Evolutionary conservation across 2,113 vertebrate genomes (phyloP).

Genomic region (Scalopus aquaticus): DNA sequence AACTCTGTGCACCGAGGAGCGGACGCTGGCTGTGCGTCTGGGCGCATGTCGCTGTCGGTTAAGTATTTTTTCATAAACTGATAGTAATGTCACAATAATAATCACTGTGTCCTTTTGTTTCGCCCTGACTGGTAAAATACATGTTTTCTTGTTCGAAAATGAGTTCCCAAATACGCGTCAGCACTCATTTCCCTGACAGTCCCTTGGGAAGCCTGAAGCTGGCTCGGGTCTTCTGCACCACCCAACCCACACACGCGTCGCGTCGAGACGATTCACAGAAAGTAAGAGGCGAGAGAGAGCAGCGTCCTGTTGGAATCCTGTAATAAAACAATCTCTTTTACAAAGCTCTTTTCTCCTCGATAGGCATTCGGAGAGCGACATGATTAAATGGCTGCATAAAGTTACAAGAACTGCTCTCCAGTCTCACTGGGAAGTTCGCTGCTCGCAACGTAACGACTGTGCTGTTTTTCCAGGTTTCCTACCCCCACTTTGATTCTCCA

Average conservation of each 20-base stretch:
- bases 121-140: background rate
- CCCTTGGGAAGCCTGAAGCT: background rate
- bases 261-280: constrained; percentile 11
- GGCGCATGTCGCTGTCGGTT: background rate
- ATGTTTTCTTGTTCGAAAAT: background rate
- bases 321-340: constrained; percentile 49
- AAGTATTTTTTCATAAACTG: background rate
- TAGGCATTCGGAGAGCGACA: constrained; percentile 31
- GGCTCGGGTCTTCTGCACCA: background rate
- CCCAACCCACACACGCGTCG: background rate
- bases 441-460: background rate
- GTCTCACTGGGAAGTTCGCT: constrained; percentile 42
- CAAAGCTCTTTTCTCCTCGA: constrained; percentile 28
- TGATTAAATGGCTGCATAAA: constrained; percentile 63
- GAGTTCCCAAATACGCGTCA: rapidly evolving
- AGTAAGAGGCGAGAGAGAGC: background rate
- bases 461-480: constrained; percentile 12
- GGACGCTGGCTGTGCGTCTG: background rate
- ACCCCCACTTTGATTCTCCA: background rate
- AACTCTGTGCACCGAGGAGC: background rate
- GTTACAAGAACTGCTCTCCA: constrained; percentile 59
- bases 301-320: background rate
- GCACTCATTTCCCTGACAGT: background rate
- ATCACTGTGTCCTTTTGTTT: background rate
- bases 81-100: background rate